Base-by-base conservation (phyloP, 2,888 invertebrate species). In the Brachycybe producta region DNA sequence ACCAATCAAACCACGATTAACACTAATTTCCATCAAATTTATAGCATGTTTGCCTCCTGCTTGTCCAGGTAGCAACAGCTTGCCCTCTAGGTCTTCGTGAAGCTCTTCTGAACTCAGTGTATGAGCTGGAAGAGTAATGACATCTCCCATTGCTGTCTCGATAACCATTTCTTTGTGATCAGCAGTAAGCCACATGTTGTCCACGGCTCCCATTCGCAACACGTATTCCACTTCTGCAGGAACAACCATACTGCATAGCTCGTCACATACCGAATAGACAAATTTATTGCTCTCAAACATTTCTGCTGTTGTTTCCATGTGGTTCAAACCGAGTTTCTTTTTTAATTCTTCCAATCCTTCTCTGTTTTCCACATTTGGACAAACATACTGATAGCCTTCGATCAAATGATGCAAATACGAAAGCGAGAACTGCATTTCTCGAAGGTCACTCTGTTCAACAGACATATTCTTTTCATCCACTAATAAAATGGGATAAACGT, bases 201-300 rank as follows among this genome's bases (percentile, higher is more conserved):
- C 73, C 28, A 84, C 78, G 58, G 83, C 82, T 48, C 84, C 83
- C 59, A 82, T 80, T 21, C 82, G 71, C 43, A 84, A 79, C 3
- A 84, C 83, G 11, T 78, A 76, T 65, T 84, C 84, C 62, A 84
- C 72, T 52, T 75, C 74, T 32, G 81, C 78, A 3, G 82, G 76
- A 58, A 84, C 78, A 38, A 84, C 80, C 57, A 84, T 73, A 60
- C 79, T 80, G 63, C 80, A 82, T 63, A 76, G 74, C 60, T 78
- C 75, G 59, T 84, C 82, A 59, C 79, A 75, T 30, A 84, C 80
- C 19, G 79, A 78, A 62, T 84, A 85, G 40, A 84, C 82, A 61
- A 78, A 84, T 28, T 56, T 57, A 15, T 21, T 26, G 7, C 50
- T 45, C 26, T 26, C 21, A n/a, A 27, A 21, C 21, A 35, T 23